phyloP scores from a whole-genome alignment of 2,888 invertebrate species.

The Drosophila mettleri region DNA sequence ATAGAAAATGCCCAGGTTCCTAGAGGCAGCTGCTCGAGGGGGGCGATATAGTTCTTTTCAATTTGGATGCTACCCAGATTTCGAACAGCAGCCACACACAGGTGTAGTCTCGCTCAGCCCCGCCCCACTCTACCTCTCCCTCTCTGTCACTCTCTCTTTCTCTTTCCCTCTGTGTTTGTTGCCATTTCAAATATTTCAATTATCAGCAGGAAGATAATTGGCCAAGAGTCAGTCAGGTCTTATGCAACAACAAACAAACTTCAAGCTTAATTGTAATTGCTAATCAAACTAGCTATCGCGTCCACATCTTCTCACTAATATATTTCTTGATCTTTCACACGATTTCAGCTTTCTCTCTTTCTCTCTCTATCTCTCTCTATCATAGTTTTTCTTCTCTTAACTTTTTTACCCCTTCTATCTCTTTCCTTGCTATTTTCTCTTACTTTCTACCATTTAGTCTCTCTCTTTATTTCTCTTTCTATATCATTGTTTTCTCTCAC shows the following conservation, averaged over 20 bases:
- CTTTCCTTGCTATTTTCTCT: no score
- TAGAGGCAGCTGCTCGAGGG: no score
- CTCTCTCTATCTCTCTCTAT: no score
- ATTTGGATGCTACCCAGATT: constrained; percentile 50
- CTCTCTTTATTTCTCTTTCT: no score
- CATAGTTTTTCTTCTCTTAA: no score
- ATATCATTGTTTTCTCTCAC: no score
- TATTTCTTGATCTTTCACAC: no score
- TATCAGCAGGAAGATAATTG: constrained; percentile 8
- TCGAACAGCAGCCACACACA: constrained; percentile 15
- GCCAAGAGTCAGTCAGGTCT: background rate
- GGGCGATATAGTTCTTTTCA: background rate
- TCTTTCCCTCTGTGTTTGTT: background rate
- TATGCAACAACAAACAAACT: background rate
- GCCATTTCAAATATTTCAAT: background rate
- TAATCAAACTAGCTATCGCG: background rate
- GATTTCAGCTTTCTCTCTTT: no score
- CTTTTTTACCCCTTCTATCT: no score
- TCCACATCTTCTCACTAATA: background rate
- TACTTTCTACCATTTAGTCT: no score
- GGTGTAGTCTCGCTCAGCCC: constrained; percentile 28
- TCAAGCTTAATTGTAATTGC: background rate
- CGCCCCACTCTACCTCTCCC: background rate
- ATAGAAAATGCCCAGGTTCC: constrained; percentile 13
- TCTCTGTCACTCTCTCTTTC: background rate